phyloP scores from a whole-genome alignment of 2,888 invertebrate species.

The Epistrophe grossulariae region DNA sequence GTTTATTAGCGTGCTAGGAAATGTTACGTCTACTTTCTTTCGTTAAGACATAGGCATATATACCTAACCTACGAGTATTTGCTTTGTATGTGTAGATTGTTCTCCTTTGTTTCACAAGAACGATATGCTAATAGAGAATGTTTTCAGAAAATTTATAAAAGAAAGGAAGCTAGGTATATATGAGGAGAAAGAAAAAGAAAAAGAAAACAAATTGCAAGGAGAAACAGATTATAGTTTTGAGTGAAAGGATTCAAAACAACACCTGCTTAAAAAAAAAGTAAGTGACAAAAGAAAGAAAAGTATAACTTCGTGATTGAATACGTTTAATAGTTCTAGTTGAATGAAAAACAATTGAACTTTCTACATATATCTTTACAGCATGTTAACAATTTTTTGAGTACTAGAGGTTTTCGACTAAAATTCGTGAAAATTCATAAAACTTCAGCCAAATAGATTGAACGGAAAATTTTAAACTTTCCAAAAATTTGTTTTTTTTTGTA shows the following conservation, averaged over 20 bases:
- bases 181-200: neutral
- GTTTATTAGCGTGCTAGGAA: constrained; percentile 46
- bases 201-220: neutral
- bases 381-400: too few relatives aligned
- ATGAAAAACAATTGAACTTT: too few relatives aligned
- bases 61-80: constrained; percentile 2
- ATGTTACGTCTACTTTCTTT: constrained; percentile 38
- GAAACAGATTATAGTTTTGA: neutral
- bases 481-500: too few relatives aligned
- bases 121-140: constrained; percentile 55
- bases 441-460: too few relatives aligned
- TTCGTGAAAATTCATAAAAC: too few relatives aligned
- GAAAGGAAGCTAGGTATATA: constrained; percentile 26
- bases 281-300: neutral
- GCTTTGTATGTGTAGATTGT: constrained; percentile 10
- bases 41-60: neutral
- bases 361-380: too few relatives aligned
- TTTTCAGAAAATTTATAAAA: constrained; percentile 27
- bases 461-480: too few relatives aligned
- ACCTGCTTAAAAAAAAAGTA: neutral
- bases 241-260: constrained; percentile 39
- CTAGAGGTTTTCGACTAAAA: too few relatives aligned
- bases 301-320: neutral
- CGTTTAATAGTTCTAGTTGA: too few relatives aligned
- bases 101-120: constrained; percentile 31